phyloP scores from a whole-genome alignment of 2,888 invertebrate species.

The Onthophagus sagittarius region DNA sequence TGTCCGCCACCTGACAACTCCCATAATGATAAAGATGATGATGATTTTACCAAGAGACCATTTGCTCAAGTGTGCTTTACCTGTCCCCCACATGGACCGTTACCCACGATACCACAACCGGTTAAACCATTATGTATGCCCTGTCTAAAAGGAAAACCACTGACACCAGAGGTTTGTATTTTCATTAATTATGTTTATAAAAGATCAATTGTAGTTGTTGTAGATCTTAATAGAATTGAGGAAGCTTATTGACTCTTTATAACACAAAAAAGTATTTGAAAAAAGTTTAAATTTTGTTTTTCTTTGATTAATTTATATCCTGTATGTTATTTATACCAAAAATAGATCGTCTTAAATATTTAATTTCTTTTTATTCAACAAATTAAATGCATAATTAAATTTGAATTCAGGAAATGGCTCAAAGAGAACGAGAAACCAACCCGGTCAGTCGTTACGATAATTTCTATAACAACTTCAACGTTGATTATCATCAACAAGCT shows the following conservation, averaged over 20 bases:
- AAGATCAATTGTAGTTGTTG: not conserved
- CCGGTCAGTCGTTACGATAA: conserved; percentile 35
- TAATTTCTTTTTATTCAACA: not conserved
- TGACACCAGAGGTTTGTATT: conserved; percentile 13
- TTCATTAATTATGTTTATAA: not conserved
- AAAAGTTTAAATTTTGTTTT: not conserved
- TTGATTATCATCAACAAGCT: conserved; percentile 29
- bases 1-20: not conserved
- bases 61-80: conserved; percentile 24
- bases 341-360: not conserved
- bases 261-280: conserved; percentile 1
- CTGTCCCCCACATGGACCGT: conserved; percentile 21
- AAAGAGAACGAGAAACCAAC: conserved; percentile 15
- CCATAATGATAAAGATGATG: not conserved
- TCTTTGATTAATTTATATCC: not conserved
- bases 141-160: conserved; percentile 9
- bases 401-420: conserved; percentile 14
- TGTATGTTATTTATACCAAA: not conserved
- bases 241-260: conserved; percentile 12
- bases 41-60: conserved; percentile 11
- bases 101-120: conserved; percentile 22
- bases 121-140: conserved; percentile 25
- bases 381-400: not conserved
- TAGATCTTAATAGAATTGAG: conserved; percentile 18
- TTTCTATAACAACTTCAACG: conserved; percentile 45